Conservation (phyloP, 2,888 invertebrate genomes). For the Sceliomorpha sp. region DNA sequence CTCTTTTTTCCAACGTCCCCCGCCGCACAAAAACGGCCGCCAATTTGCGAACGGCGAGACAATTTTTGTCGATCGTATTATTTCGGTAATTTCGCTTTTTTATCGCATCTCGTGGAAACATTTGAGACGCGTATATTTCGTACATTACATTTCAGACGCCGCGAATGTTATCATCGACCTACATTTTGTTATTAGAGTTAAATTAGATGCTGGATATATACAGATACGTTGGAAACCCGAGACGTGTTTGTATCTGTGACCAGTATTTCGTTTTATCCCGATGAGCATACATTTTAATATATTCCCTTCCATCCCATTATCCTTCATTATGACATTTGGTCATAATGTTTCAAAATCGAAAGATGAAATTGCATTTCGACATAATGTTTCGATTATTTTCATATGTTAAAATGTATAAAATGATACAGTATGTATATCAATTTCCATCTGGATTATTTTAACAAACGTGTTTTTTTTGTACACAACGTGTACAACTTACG, state of each 20-base stretch:
- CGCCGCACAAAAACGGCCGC: slow-evolving; percentile 8
- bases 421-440: too few relatives aligned
- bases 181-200: slow-evolving; percentile 14
- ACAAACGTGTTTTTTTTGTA: too few relatives aligned
- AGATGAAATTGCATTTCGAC: too few relatives aligned
- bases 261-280: slow-evolving; percentile 18
- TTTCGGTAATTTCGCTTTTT: slow-evolving; percentile 2
- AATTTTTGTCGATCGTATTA: slow-evolving; percentile 13
- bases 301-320: too few relatives aligned
- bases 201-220: slow-evolving; percentile 5
- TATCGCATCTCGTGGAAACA: not conserved
- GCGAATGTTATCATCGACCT: slow-evolving; percentile 6
- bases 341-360: too few relatives aligned
- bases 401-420: too few relatives aligned
- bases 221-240: slow-evolving; percentile 17
- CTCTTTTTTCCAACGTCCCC: slow-evolving; percentile 15
- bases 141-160: slow-evolving; percentile 3
- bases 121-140: slow-evolving; percentile 11
- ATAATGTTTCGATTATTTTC: too few relatives aligned
- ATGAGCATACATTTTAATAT: slow-evolving; percentile 1
- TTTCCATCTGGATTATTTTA: too few relatives aligned
- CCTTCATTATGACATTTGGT: too few relatives aligned
- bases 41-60: slow-evolving; percentile 19
- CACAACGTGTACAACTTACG: too few relatives aligned
- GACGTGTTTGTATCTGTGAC: not conserved